A percentile compares a stretch with the other conserved stretches of the same genome.
Evolutionary conservation across 2,113 vertebrate species (phyloP).

Genomic region (Gobio gobio): DNA sequence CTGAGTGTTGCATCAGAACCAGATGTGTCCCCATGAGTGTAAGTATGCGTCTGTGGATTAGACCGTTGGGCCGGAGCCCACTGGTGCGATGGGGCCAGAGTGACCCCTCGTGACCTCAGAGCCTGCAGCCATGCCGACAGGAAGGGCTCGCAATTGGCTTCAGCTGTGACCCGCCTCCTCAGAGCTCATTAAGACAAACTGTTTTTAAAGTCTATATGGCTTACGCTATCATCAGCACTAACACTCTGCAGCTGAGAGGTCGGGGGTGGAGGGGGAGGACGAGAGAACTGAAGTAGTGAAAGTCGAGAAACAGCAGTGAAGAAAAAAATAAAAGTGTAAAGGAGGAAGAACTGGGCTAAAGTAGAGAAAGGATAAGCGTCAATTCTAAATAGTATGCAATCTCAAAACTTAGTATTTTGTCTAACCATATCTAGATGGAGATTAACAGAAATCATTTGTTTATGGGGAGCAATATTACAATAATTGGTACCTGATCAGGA

Average conservation of each 20-base stretch:
- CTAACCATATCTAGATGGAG: not conserved
- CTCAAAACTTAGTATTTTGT: not conserved
- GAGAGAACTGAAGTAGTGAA: constrained; percentile 24
- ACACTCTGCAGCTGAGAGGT: constrained; percentile 60
- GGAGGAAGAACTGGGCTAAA: not conserved
- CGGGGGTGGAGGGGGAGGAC: constrained; percentile 62
- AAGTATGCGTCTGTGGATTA: constrained; percentile 60
- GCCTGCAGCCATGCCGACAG: constrained; percentile 75
- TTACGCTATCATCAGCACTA: constrained; percentile 67
- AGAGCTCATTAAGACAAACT: constrained; percentile 79
- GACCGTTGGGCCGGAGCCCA: constrained; percentile 67
- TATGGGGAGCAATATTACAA: not conserved
- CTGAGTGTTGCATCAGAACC: constrained; percentile 75
- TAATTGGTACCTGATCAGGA: not conserved
- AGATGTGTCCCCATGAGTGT: constrained; percentile 74
- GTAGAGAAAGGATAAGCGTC: not conserved
- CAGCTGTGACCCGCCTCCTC: constrained; percentile 75
- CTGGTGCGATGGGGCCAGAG: constrained; percentile 63
- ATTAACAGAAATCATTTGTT: not conserved
- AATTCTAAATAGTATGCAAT: not conserved
- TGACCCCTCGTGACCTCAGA: constrained; percentile 73
- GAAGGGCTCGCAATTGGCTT: constrained; percentile 78
- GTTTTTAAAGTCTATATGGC: constrained; percentile 78
- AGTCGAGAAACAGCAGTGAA: constrained; percentile 13
- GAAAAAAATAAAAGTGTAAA: not conserved